Evolutionary conservation across 1,140 invertebrate genomes (phyloP).

Genomic region (Bombus affinis): DNA sequence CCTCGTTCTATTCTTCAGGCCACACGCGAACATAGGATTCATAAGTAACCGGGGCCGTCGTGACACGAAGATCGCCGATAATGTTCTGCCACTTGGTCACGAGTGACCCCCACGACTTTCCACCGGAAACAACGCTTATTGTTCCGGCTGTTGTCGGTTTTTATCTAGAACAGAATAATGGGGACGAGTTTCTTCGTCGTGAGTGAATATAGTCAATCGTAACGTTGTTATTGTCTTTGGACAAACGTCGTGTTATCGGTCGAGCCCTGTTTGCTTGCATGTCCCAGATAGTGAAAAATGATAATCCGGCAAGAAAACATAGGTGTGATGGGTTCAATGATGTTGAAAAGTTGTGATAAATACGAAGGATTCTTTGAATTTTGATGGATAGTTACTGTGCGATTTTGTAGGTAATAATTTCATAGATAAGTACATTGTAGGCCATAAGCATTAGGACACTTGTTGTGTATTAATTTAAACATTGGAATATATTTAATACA

Average conservation of each 20-base stretch:
- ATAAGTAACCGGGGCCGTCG: background rate
- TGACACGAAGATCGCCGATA: conserved; percentile 43
- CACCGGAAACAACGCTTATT: conserved; percentile 55
- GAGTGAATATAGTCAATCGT: background rate
- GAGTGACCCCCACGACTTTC: conserved; percentile 41
- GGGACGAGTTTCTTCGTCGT: conserved; percentile 40
- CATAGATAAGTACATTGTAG: background rate
- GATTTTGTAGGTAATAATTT: background rate
- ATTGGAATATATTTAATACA: no score
- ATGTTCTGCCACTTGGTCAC: conserved; percentile 42
- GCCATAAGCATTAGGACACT: no score
- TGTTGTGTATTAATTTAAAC: no score
- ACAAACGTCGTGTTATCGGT: conserved; percentile 31
- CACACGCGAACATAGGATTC: background rate
- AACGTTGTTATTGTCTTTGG: conserved; percentile 43
- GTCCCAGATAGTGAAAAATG: conserved; percentile 22
- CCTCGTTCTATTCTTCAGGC: background rate
- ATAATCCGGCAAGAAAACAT: background rate
- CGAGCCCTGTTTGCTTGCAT: conserved; percentile 6
- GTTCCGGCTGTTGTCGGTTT: conserved; percentile 46
- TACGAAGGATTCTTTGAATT: background rate
- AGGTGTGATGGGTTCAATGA: background rate
- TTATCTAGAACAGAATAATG: conserved; percentile 61
- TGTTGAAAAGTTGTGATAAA: background rate
- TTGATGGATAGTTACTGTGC: background rate